Conservation (phyloP, 2,797 vertebrate genomes). For the Arnoldichthys spilopterus region DNA sequence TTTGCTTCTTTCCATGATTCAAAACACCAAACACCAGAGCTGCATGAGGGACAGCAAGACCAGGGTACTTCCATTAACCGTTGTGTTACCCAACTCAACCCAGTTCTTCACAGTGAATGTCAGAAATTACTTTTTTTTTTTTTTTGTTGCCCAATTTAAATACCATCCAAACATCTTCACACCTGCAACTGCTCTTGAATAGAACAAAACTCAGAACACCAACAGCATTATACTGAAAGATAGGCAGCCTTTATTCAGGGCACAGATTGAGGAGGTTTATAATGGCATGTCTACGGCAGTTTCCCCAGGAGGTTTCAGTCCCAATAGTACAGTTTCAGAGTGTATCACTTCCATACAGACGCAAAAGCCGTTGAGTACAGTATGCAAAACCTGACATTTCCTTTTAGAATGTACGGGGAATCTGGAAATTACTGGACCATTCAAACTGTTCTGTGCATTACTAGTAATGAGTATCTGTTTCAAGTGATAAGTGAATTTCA, state of each 20-base stretch:
- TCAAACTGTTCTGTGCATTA: conserved; percentile 10
- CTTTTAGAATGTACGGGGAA: conserved; percentile 17
- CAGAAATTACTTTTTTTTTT: neutral
- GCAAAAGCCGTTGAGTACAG: conserved; percentile 54
- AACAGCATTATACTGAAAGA: conserved; percentile 6
- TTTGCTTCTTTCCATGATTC: neutral
- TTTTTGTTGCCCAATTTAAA: neutral
- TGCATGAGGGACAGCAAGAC: neutral
- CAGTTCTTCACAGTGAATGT: neutral
- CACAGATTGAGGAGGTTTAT: neutral
- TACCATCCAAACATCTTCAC: neutral
- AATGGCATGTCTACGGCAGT: neutral
- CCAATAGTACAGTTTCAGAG: conserved; percentile 52
- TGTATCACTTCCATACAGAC: conserved; percentile 49
- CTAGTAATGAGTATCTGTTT: too few species aligned
- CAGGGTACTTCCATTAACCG: neutral
- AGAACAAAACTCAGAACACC: neutral
- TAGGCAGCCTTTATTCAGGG: conserved; percentile 31
- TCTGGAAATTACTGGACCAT: conserved; percentile 56
- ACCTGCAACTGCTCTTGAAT: neutral
- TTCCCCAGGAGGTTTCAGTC: conserved; percentile 39
- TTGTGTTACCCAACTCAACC: neutral
- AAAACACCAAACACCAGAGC: neutral
- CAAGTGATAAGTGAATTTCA: too few species aligned
- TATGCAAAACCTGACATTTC: conserved; percentile 66